Conservation (phyloP, 2,113 vertebrate species). For the Engystomops pustulosus region DNA sequence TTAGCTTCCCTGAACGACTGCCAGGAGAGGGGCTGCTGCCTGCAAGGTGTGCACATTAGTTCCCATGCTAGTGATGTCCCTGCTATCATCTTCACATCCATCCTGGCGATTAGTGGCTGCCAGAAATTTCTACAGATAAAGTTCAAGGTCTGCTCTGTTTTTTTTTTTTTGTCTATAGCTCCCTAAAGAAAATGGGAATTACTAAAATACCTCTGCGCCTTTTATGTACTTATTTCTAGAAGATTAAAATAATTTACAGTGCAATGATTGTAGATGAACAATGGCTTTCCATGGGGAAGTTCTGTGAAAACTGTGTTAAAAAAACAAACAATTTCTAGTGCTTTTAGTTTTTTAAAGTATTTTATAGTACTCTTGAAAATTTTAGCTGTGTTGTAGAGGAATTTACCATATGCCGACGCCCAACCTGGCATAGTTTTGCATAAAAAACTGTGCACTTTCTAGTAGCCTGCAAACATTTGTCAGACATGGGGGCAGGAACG, state of each 20-base stretch:
- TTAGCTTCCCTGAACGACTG: constrained; percentile 76
- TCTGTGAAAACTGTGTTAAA: no score
- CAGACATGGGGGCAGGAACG: no score
- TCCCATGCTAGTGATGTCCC: constrained; percentile 72
- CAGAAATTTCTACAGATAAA: constrained; percentile 79
- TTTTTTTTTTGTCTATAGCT: constrained; percentile 65
- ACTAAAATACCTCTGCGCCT: constrained; percentile 25
- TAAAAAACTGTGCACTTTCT: no score
- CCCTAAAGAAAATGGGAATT: constrained; percentile 65
- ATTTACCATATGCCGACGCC: no score
- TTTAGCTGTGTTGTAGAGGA: no score
- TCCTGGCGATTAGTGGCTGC: constrained; percentile 76
- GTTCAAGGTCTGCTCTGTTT: constrained; percentile 69
- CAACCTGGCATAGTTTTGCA: no score
- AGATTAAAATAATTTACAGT: background rate
- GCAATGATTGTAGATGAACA: no score
- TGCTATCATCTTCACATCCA: constrained; percentile 81
- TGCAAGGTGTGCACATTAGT: constrained; percentile 76
- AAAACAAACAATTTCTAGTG: no score
- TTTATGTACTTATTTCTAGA: background rate
- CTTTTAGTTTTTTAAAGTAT: no score
- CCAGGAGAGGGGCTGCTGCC: constrained; percentile 74
- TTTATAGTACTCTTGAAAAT: no score
- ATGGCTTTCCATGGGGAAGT: no score
- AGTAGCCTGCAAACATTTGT: no score